Evolutionary conservation across 2,113 vertebrate genomes (phyloP).

Genomic region (Pogona vitticeps): DNA sequence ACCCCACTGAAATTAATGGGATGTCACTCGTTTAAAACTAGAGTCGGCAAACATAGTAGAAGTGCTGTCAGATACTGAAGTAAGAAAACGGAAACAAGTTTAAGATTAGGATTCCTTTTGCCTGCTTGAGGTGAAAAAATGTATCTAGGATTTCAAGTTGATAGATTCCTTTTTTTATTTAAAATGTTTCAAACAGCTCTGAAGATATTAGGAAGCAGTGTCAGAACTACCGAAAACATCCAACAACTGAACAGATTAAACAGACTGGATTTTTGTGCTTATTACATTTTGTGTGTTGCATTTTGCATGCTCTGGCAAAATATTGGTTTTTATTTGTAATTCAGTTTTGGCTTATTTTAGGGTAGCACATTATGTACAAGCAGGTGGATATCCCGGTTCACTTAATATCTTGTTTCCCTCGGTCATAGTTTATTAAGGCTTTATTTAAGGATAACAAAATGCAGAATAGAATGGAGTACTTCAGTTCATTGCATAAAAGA

Average conservation of each 20-base stretch:
- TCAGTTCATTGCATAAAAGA: background rate
- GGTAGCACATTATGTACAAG: background rate
- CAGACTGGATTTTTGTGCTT: background rate
- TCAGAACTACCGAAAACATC: conserved; percentile 38
- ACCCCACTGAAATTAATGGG: conserved; percentile 35
- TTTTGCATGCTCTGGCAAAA: conserved; percentile 5
- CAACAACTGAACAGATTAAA: conserved; percentile 23
- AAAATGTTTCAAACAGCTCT: conserved; percentile 46
- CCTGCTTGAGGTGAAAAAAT: conserved; percentile 1
- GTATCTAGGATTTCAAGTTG: conserved; percentile 35
- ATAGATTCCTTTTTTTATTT: conserved; percentile 49
- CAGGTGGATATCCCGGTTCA: conserved; percentile 12
- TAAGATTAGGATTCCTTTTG: conserved; percentile 46
- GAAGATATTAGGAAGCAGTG: conserved; percentile 57
- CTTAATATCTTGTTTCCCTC: conserved; percentile 23
- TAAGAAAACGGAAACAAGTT: conserved; percentile 34
- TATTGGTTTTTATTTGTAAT: conserved; percentile 9
- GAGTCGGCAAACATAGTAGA: background rate
- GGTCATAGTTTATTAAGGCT: background rate
- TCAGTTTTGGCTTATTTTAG: background rate
- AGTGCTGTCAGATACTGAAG: conserved; percentile 35
- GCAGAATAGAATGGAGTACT: background rate
- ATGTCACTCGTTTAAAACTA: conserved; percentile 28
- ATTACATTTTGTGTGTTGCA: background rate
- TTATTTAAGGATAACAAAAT: background rate